These are phyloP conservation scores for Pyrgus malvae DNA, from an alignment of 2,888 invertebrate species.

Conservation along the genomic window DNA sequence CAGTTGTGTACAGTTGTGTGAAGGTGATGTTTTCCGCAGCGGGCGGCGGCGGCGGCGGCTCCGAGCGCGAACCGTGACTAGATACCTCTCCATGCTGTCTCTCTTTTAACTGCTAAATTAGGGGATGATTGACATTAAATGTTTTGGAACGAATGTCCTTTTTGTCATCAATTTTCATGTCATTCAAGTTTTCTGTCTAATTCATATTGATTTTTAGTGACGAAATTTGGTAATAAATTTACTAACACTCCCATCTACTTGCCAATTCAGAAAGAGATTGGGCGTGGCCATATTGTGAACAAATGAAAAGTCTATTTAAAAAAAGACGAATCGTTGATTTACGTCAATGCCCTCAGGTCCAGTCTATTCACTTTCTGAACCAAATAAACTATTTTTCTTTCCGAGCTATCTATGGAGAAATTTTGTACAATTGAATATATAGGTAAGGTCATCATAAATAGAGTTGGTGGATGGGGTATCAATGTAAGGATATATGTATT, in stretches of 20 bases:
- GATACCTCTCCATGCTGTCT: constrained; percentile 6
- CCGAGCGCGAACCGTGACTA: neutral
- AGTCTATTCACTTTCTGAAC: neutral
- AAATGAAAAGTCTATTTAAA: no score
- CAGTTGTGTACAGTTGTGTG: constrained; percentile 4
- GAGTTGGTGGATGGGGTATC: no score
- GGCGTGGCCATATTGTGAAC: no score
- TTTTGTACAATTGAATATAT: neutral
- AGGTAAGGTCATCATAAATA: no score
- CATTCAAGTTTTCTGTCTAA: no score
- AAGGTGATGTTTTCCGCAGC: constrained; percentile 21
- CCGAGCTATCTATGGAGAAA: neutral
- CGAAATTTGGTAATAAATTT: no score
- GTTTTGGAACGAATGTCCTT: neutral
- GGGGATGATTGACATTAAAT: neutral
- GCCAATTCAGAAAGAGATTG: no score
- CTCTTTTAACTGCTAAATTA: neutral
- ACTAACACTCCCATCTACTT: no score
- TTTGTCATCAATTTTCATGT: neutral
- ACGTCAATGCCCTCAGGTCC: no score
- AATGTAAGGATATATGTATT: no score
- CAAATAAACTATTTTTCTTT: neutral
- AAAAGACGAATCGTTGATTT: no score
- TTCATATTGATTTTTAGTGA: no score
- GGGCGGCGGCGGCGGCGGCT: constrained; percentile 21